phyloP scores from a whole-genome alignment of 2,888 invertebrate species.

The Lepidocyrtoides sp. region DNA sequence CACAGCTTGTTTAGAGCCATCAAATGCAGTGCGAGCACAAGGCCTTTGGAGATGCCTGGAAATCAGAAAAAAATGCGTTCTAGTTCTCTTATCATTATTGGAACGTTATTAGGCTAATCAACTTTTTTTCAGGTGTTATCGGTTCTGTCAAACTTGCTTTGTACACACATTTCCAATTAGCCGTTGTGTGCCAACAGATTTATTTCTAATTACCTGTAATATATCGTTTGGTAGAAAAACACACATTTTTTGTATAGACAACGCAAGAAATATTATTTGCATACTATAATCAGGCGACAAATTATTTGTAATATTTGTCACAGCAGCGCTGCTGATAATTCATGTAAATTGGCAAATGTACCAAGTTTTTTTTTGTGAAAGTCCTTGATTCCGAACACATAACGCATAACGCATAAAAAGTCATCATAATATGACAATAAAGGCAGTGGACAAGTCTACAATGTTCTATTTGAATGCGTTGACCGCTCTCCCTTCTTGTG shows the following conservation, averaged over 20 bases:
- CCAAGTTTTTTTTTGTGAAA: neutral
- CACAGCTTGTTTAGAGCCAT: too few relatives aligned
- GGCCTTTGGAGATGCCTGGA: too few relatives aligned
- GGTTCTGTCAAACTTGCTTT: neutral
- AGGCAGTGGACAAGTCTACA: neutral
- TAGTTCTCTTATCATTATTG: neutral
- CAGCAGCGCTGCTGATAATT: neutral
- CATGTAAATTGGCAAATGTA: neutral
- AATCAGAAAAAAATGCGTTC: too few relatives aligned
- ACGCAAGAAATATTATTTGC: neutral
- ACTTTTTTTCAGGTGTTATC: neutral
- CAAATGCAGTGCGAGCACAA: too few relatives aligned
- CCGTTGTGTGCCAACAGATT: neutral
- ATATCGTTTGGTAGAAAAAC: neutral
- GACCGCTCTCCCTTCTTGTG: neutral
- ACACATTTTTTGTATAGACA: neutral
- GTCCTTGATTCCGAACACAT: neutral
- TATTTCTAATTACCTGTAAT: neutral
- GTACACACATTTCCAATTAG: conserved; percentile 45
- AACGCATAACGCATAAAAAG: conserved; percentile 14
- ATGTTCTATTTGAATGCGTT: neutral
- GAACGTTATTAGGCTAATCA: neutral
- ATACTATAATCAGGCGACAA: conserved; percentile 43
- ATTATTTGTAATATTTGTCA: conserved; percentile 14
- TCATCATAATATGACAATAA: conserved; percentile 22